These are phyloP conservation scores for Cantharis nigra DNA, from an alignment of 2,888 invertebrate species.

Conservation along the genomic window DNA sequence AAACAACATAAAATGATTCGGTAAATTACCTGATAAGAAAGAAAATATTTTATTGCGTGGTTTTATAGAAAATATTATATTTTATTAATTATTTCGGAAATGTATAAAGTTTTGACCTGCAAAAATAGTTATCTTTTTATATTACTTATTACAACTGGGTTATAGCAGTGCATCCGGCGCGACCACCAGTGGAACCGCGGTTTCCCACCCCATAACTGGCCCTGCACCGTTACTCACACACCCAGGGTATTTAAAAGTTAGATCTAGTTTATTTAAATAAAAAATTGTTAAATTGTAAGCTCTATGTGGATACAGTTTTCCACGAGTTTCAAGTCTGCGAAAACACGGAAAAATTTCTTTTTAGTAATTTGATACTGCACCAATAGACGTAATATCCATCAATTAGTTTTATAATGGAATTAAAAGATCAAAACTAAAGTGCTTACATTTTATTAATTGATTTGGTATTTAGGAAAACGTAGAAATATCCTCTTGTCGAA, in stretches of 20 bases:
- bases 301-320: background rate
- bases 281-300: background rate
- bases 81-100: background rate
- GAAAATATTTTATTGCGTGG: background rate
- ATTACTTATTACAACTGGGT: too few species aligned
- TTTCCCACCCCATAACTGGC: too few species aligned
- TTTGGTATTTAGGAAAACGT: background rate
- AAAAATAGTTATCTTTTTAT: too few species aligned
- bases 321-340: background rate
- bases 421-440: background rate
- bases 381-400: background rate
- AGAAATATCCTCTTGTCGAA: background rate
- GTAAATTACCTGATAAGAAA: background rate
- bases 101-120: too few species aligned
- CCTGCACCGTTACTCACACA: too few species aligned
- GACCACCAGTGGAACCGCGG: too few species aligned
- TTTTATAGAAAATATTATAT: background rate
- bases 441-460: background rate
- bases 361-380: background rate
- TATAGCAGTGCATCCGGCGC: too few species aligned
- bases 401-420: background rate
- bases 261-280: background rate
- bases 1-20: constrained; percentile 14
- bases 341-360: background rate
- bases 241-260: too few species aligned